A percentile compares a stretch with the other conserved stretches of the same genome.
Conservation (phyloP, 2,888 invertebrate species). For the Fragum fragum region DNA sequence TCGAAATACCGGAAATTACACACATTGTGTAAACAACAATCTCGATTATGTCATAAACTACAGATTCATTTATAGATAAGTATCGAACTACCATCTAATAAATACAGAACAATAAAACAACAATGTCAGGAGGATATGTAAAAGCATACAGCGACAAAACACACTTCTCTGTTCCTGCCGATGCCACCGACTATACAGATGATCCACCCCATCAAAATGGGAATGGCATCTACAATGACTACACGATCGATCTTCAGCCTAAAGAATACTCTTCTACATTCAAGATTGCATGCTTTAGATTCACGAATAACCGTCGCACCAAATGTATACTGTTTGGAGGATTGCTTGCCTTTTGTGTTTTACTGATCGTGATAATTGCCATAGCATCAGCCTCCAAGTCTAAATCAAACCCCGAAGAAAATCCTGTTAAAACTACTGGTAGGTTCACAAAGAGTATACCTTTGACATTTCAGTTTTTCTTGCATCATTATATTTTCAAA, state of each 20-base stretch:
- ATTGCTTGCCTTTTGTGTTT: conserved; percentile 35
- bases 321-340: conserved; percentile 48
- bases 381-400: conserved; percentile 32
- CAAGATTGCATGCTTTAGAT: conserved; percentile 61
- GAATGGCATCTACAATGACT: conserved; percentile 61
- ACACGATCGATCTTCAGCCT: conserved; percentile 51
- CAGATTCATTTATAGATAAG: not conserved
- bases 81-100: not conserved
- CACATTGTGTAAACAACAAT: not conserved
- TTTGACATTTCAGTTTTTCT: too few species aligned
- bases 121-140: conserved; percentile 52
- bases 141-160: conserved; percentile 67
- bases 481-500: too few species aligned
- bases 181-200: conserved; percentile 30
- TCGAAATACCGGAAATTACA: not conserved
- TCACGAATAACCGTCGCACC: conserved; percentile 56
- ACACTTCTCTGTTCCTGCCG: conserved; percentile 58
- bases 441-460: too few species aligned
- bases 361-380: conserved; percentile 55
- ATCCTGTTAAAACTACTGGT: conserved; percentile 29
- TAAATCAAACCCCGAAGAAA: not conserved
- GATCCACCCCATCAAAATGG: conserved; percentile 40
- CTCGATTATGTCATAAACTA: conserved; percentile 12
- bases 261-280: conserved; percentile 48
- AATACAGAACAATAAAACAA: not conserved